Conservation (phyloP, 2,797 vertebrate genomes). For the Scleropages formosus region DNA sequence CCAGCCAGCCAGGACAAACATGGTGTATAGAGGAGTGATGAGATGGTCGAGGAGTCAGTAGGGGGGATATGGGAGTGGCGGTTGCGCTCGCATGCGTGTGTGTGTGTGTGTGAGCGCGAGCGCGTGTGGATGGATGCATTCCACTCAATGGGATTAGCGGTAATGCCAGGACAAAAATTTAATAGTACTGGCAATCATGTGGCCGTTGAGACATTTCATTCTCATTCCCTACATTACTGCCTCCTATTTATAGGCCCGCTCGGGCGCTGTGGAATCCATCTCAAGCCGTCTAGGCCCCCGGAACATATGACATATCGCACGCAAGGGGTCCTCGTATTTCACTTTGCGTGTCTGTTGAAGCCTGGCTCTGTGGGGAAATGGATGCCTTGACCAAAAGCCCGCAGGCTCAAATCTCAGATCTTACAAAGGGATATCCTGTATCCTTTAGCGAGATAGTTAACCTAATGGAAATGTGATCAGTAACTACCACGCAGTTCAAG, state of each 20-base stretch:
- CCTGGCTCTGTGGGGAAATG: not conserved
- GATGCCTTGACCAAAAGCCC: not conserved
- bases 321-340: not conserved
- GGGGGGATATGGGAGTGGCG: constrained; percentile 36
- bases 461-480: not conserved
- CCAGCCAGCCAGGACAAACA: not conserved
- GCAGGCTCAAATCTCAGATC: not conserved
- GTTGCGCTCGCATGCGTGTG: not conserved
- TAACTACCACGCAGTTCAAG: not conserved
- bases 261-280: constrained; percentile 23
- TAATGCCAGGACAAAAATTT: constrained; percentile 26
- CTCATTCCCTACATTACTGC: constrained; percentile 25
- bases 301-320: not conserved
- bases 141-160: constrained; percentile 26
- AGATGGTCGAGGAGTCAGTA: constrained; percentile 38
- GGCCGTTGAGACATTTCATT: constrained; percentile 30
- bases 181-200: constrained; percentile 36
- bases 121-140: not conserved
- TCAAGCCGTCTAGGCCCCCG: not conserved
- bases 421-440: too few relatives aligned
- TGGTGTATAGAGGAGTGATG: constrained; percentile 31
- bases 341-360: not conserved
- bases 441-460: not conserved
- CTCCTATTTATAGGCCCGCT: constrained; percentile 27
- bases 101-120: too few relatives aligned